phyloP scores from a whole-genome alignment of 2,888 invertebrate species.

The Drosophila subsilvestris region DNA sequence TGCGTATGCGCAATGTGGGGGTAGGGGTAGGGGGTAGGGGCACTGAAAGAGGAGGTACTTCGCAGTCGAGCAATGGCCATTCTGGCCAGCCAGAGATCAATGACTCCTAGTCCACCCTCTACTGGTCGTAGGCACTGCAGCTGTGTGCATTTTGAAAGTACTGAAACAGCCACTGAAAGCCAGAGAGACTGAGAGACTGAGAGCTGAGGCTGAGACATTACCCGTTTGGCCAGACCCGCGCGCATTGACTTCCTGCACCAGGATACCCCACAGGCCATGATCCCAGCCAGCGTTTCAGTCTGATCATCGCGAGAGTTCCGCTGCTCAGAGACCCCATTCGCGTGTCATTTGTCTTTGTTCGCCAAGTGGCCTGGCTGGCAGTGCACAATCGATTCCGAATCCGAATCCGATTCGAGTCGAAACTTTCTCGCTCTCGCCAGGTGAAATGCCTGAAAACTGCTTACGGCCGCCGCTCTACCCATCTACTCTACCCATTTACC shows the following conservation, averaged over 20 bases:
- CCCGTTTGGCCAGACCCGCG: slow-evolving; percentile 28
- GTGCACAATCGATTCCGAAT: slow-evolving; percentile 19
- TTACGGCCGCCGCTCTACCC: slow-evolving; percentile 5
- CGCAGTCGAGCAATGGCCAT: background rate
- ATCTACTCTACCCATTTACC: slow-evolving; percentile 1
- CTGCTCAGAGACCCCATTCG: slow-evolving; percentile 15
- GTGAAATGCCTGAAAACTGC: slow-evolving; percentile 52
- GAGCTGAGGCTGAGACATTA: background rate
- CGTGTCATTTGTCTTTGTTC: slow-evolving; percentile 8
- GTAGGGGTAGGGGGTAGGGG: too few species aligned
- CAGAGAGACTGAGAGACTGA: background rate
- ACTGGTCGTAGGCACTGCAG: background rate
- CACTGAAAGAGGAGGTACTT: too few species aligned
- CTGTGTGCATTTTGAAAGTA: slow-evolving; percentile 24
- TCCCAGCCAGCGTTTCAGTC: background rate
- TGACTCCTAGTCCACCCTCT: slow-evolving; percentile 25
- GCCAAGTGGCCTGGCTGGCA: slow-evolving; percentile 1
- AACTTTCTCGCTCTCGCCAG: slow-evolving; percentile 59
- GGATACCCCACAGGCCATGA: slow-evolving; percentile 22
- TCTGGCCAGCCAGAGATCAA: slow-evolving; percentile 21
- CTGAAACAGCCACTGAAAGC: background rate
- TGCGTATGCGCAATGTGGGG: too few species aligned
- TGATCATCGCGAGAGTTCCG: background rate
- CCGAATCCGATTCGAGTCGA: slow-evolving; percentile 27
- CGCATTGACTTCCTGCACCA: slow-evolving; percentile 44